These are phyloP conservation scores for Pandion haliaetus DNA, from an alignment of 2,113 vertebrate genomes.

Conservation along the genomic window DNA sequence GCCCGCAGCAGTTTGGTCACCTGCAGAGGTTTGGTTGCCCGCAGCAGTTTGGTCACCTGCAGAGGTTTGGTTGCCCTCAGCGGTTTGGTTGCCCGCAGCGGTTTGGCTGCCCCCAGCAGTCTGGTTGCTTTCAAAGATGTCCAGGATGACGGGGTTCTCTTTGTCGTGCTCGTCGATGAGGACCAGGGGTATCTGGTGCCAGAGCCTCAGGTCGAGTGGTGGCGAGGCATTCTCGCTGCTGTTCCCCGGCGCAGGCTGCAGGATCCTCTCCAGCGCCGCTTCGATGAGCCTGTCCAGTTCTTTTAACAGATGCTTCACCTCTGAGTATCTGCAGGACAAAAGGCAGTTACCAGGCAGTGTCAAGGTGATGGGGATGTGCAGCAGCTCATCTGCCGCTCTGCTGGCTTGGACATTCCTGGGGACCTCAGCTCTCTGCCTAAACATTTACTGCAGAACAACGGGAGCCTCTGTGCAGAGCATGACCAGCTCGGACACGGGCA, in stretches of 20 bases:
- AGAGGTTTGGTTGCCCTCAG: fast-evolving
- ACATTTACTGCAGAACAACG: fast-evolving
- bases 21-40: fast-evolving
- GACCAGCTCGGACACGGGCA: fast-evolving
- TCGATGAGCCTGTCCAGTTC: constrained; percentile 77
- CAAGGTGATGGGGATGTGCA: fast-evolving
- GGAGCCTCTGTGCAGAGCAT: neutral
- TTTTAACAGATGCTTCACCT: constrained; percentile 67
- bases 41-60: fast-evolving
- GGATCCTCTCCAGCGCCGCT: constrained; percentile 67
- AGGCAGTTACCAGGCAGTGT: fast-evolving
- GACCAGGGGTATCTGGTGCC: constrained; percentile 77
- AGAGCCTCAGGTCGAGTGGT: constrained; percentile 48
- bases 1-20: fast-evolving
- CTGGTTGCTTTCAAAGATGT: constrained; percentile 63
- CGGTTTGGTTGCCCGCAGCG: fast-evolving
- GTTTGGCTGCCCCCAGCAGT: fast-evolving
- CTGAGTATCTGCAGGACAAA: constrained; percentile 68
- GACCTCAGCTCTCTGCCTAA: fast-evolving
- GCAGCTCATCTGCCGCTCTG: fast-evolving
- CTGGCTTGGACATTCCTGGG: neutral
- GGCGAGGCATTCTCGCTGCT: neutral
- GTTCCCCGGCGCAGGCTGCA: constrained; percentile 6
- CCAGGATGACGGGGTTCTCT: constrained; percentile 40
- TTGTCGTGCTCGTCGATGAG: constrained; percentile 70